Base-by-base conservation (phyloP, 2,888 invertebrate genomes). In the Pachycephus smyrnensis region DNA sequence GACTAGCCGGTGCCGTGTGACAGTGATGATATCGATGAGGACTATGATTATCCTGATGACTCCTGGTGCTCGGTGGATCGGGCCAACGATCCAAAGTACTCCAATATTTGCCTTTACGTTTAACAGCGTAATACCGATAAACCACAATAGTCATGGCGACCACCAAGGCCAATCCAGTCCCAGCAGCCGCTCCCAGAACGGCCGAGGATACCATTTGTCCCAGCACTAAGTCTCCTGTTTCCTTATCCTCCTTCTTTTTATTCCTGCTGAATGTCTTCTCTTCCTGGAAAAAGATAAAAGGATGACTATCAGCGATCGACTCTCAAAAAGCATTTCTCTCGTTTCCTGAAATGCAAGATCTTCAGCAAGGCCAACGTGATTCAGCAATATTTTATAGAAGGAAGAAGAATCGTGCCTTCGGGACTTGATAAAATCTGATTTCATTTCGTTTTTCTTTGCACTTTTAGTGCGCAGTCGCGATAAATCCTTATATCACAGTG, bases 71-170 rank as follows among this genome's bases (percentile, higher is more conserved):
- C 0, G 89, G 86, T 68, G 88, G 88, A 77, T 89, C 87, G 0
- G 89, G 88, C 93, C 93, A 94, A 2, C 93, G 92, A 83, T 94
- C 94, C 85, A 94, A 86, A 79, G 93, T 92, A 75, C 93, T 94
- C 95, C 95, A 95, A 87, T 94, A 94, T 86, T 94, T 94, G 33
- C 93, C 93, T 78, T 93, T 93, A 73, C 92, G 92, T 73, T 93
- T 93, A 9, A 93, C 89, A 36, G 93, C 92, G 89, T 95, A 95
- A 88, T 95, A 95, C 68, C 94, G 94, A 87, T 94, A 95, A 84
- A 95, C 93, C 55, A 95, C 94, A 78, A 95, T 92, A 9, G 95
- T 95, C 88, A 95, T 93, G 15, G 95, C 95, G 68, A 95, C 93
- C 77, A 95, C 89, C 36, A 95, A 90, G 1, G 95, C 95, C 80